phyloP scores from a whole-genome alignment of 30 jellyfish, hydroid and myxozoan species.

The Hydractinia symbiolongicarpus region DNA sequence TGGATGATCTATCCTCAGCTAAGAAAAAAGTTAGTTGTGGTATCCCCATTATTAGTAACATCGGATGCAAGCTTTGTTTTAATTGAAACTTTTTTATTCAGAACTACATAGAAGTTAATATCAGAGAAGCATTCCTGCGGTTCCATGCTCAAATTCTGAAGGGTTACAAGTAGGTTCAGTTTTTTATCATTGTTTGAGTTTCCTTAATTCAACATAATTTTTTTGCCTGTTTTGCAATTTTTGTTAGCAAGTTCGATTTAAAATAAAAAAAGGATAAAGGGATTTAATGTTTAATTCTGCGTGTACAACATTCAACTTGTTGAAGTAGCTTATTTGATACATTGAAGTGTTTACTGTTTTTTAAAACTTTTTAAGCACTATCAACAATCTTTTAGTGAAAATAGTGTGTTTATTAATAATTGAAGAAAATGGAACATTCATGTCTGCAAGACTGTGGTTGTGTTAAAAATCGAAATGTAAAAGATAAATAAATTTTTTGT shows the following conservation, averaged over 20 bases:
- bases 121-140: slow-evolving; percentile 91
- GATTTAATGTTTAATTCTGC: no score
- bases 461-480: no score
- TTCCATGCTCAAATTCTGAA: slow-evolving; percentile 78
- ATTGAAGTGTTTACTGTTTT: no score
- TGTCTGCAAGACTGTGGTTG: no score
- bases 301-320: no score
- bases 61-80: neutral
- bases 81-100: slow-evolving; percentile 8
- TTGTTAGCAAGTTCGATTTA: neutral
- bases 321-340: no score
- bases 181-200: neutral
- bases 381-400: no score
- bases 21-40: slow-evolving; percentile 43
- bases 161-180: slow-evolving; percentile 76
- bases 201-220: neutral
- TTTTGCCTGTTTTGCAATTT: neutral
- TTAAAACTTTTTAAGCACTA: no score
- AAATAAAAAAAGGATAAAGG: neutral
- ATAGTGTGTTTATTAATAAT: no score
- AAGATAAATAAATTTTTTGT: no score
- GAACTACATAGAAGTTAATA: slow-evolving; percentile 62
- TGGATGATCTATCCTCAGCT: slow-evolving; percentile 57
- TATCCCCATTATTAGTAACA: neutral
- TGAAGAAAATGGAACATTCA: no score